Conservation (phyloP, 1,140 invertebrate species). For the Piezodorus guildinii region DNA sequence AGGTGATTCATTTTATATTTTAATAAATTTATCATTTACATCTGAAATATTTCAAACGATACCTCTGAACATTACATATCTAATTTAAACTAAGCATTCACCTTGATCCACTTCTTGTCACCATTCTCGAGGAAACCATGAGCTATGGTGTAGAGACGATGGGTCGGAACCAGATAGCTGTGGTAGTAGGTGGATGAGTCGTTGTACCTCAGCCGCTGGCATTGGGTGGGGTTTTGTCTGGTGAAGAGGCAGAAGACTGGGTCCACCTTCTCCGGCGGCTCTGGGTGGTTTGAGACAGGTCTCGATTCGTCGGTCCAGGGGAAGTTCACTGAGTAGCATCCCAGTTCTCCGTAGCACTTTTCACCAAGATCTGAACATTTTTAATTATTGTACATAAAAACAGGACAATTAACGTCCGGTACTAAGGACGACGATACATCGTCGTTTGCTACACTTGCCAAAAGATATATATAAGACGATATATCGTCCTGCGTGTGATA, state of each 20-base stretch:
- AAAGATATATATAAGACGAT: no score
- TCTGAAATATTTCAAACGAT: no score
- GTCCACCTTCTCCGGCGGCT: constrained; percentile 44
- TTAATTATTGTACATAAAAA: no score
- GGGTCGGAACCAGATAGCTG: constrained; percentile 45
- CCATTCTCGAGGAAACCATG: constrained; percentile 80
- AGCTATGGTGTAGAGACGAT: constrained; percentile 59
- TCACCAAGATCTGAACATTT: constrained; percentile 20
- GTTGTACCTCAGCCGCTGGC: constrained; percentile 49
- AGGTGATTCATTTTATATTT: no score
- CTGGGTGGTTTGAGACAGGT: constrained; percentile 65
- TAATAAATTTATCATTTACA: no score
- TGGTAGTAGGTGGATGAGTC: constrained; percentile 44
- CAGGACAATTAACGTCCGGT: no score
- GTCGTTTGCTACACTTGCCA: no score
- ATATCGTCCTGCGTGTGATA: no score
- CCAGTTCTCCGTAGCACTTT: constrained; percentile 62
- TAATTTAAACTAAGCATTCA: constrained; percentile 34
- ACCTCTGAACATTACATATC: no score
- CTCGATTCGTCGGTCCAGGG: constrained; percentile 64
- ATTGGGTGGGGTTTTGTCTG: constrained; percentile 39
- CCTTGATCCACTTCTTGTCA: constrained; percentile 56
- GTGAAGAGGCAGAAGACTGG: constrained; percentile 40
- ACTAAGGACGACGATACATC: no score
- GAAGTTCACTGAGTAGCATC: constrained; percentile 68